Evolutionary conservation across 1,140 invertebrate genomes (phyloP).

Genomic region (Penaeus vannamei): DNA sequence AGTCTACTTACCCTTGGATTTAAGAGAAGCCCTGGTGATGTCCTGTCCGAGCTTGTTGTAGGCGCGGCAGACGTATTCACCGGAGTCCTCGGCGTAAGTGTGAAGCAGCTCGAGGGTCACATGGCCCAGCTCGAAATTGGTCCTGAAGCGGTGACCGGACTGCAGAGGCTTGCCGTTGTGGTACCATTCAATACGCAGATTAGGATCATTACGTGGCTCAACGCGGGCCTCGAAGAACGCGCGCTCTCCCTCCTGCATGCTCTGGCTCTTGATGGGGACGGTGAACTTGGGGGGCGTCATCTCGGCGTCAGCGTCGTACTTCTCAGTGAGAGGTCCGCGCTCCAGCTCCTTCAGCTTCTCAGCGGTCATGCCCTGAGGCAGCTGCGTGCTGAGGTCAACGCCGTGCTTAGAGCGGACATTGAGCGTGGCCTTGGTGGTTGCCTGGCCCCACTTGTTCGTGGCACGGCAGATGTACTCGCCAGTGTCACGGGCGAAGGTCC

Average conservation of each 20-base stretch:
- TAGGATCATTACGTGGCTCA: slow-evolving; percentile 95
- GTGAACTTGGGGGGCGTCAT: slow-evolving; percentile 85
- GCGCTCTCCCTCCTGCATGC: slow-evolving; percentile 81
- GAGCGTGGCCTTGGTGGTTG: slow-evolving; percentile 86
- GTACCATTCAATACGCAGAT: slow-evolving; percentile 92
- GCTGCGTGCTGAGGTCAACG: slow-evolving; percentile 91
- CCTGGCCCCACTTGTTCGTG: slow-evolving; percentile 87
- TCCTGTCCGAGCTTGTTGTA: slow-evolving; percentile 91
- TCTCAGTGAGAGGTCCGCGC: slow-evolving; percentile 82
- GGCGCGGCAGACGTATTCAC: slow-evolving; percentile 91
- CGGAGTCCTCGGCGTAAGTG: slow-evolving; percentile 93
- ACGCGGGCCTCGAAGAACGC: slow-evolving; percentile 96
- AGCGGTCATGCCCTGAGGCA: slow-evolving; percentile 92
- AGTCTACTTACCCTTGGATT: slow-evolving; percentile 84
- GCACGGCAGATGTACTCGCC: slow-evolving; percentile 90
- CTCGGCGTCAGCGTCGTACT: slow-evolving; percentile 77
- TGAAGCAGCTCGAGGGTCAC: slow-evolving; percentile 95
- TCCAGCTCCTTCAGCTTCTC: slow-evolving; percentile 95
- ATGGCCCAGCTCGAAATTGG: slow-evolving; percentile 94
- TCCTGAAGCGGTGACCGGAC: slow-evolving; percentile 90
- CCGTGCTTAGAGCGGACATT: slow-evolving; percentile 82
- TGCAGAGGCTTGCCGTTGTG: slow-evolving; percentile 90
- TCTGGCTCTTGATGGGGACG: slow-evolving; percentile 76
- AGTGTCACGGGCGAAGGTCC: slow-evolving; percentile 86
- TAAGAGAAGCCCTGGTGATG: slow-evolving; percentile 85